phyloP scores from a whole-genome alignment of 2,113 vertebrate genomes.

The Cephalopterus ornatus region DNA sequence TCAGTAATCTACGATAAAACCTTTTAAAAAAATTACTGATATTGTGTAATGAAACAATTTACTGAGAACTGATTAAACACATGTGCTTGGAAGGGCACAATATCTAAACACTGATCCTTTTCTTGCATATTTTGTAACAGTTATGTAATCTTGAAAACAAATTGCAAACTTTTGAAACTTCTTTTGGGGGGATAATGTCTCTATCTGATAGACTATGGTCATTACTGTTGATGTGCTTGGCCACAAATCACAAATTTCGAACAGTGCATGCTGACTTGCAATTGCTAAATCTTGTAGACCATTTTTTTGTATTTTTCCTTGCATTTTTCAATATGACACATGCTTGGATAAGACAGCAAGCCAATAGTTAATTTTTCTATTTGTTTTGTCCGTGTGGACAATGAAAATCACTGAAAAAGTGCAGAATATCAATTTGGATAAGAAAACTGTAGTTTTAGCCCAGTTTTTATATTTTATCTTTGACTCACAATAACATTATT shows the following conservation, averaged over 20 bases:
- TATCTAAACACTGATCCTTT: not conserved
- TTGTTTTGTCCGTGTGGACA: not conserved
- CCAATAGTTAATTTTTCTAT: not conserved
- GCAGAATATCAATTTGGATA: not conserved
- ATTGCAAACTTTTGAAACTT: not conserved
- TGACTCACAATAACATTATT: not conserved
- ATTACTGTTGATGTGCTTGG: not conserved
- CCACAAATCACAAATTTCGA: not conserved
- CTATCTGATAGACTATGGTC: not conserved
- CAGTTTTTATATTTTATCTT: conserved; percentile 29
- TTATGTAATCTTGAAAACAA: not conserved
- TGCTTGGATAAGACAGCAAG: not conserved
- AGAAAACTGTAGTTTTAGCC: not conserved
- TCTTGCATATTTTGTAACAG: not conserved
- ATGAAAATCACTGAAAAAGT: not conserved
- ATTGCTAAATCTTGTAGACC: not conserved
- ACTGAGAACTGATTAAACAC: not conserved
- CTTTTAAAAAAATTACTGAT: not conserved
- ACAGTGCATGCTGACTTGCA: not conserved
- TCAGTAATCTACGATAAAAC: not conserved
- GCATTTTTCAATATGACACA: not conserved
- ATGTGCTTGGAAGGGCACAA: not conserved
- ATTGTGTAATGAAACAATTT: not conserved
- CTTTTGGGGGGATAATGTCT: not conserved
- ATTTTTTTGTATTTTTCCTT: not conserved